Conservation (phyloP, 2,888 invertebrate species). For the Cosmia trapezina region DNA sequence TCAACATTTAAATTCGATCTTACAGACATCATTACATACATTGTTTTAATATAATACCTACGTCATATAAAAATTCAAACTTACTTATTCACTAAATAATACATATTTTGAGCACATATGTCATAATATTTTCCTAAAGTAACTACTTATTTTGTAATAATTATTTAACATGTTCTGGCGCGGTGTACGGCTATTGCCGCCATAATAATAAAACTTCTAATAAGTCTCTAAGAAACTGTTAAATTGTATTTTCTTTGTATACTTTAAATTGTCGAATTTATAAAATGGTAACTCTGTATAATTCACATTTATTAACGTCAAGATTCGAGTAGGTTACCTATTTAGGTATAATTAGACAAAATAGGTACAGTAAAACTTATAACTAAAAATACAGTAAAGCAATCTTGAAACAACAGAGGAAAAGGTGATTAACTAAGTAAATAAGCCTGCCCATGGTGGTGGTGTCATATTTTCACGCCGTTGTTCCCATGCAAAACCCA, state of each 20-base stretch:
- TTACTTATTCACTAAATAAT: slow-evolving; percentile 22
- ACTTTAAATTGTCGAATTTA: slow-evolving; percentile 17
- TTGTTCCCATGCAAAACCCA: neutral
- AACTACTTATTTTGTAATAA: slow-evolving; percentile 32
- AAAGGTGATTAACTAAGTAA: neutral
- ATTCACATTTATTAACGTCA: slow-evolving; percentile 8
- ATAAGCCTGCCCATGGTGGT: neutral
- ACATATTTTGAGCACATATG: slow-evolving; percentile 47
- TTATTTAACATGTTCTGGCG: too few relatives aligned
- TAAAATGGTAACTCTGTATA: slow-evolving; percentile 49
- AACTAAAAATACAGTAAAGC: neutral
- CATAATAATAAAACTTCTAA: too few relatives aligned
- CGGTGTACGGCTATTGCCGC: too few relatives aligned
- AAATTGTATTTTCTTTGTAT: slow-evolving; percentile 14
- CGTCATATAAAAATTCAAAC: slow-evolving; percentile 7
- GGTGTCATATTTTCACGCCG: neutral
- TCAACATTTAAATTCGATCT: neutral
- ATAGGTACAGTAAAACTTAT: neutral
- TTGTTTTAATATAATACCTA: neutral
- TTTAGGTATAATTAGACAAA: neutral
- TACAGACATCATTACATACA: neutral
- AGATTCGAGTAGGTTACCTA: neutral
- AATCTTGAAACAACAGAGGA: neutral
- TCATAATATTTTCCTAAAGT: slow-evolving; percentile 16
- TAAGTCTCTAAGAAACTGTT: too few relatives aligned